A percentile compares a stretch with the other conserved stretches of the same genome.
Conservation (phyloP, 2,113 vertebrate species). For the Coracopsis vasa region DNA sequence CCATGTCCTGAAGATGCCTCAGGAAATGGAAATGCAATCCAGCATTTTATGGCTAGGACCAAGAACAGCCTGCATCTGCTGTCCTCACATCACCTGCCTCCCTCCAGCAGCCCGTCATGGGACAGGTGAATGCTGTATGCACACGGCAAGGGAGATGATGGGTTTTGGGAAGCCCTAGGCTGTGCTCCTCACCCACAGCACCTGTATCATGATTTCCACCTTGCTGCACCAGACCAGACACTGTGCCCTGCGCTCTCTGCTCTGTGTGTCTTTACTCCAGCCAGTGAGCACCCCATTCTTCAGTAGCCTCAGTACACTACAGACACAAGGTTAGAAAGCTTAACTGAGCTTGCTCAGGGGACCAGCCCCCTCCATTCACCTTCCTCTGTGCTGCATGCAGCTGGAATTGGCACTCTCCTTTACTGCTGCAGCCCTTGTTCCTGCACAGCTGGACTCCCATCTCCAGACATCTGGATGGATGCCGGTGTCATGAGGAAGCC, state of each 20-base stretch:
- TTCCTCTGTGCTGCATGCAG: not conserved
- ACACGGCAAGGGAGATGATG: rapidly evolving
- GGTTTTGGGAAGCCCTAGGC: not conserved
- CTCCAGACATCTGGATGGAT: not conserved
- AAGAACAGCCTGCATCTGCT: not conserved
- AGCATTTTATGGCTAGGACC: not conserved
- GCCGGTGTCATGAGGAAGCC: not conserved
- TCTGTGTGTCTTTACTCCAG: not conserved
- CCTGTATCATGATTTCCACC: not conserved
- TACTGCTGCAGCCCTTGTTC: not conserved
- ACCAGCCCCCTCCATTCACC: not conserved
- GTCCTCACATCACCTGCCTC: rapidly evolving
- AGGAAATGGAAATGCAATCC: not conserved
- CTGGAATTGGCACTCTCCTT: rapidly evolving
- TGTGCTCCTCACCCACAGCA: not conserved
- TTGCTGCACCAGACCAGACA: not conserved
- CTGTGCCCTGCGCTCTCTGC: not conserved
- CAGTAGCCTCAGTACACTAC: not conserved
- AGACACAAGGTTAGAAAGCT: not conserved
- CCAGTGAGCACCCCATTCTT: not conserved
- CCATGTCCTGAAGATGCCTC: not conserved
- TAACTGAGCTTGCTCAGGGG: not conserved
- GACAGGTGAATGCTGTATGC: not conserved
- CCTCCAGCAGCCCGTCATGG: not conserved
- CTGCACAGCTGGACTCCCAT: not conserved